Evolutionary conservation across 2,113 vertebrate genomes (phyloP).

Genomic region (Procavia capensis): DNA sequence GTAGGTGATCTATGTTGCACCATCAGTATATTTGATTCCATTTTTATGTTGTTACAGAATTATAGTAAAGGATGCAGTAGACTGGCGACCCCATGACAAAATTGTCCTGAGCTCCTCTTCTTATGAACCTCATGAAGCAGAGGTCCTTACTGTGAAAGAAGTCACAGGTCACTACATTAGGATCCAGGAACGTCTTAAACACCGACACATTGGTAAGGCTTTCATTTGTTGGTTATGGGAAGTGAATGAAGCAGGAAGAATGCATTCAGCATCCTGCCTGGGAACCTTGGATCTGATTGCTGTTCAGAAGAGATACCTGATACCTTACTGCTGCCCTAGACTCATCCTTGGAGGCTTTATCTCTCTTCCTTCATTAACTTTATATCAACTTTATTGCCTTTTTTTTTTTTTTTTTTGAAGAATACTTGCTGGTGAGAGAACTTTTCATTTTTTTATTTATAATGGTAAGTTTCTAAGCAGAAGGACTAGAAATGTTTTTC

Average conservation of each 20-base stretch:
- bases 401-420: no score
- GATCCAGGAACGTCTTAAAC: constrained; percentile 75
- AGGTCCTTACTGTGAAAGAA: constrained; percentile 84
- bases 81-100: constrained; percentile 82
- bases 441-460: background rate
- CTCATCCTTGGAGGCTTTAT: background rate
- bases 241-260: background rate
- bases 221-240: background rate
- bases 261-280: background rate
- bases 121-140: constrained; percentile 87
- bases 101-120: constrained; percentile 87
- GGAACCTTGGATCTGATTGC: background rate
- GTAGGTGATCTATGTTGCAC: background rate
- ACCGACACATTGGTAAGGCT: constrained; percentile 86
- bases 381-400: no score
- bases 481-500: background rate
- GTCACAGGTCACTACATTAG: constrained; percentile 78
- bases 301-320: background rate
- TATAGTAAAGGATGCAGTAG: constrained; percentile 81
- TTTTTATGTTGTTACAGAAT: constrained; percentile 79
- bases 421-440: background rate
- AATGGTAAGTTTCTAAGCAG: background rate
- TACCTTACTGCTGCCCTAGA: background rate
- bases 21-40: background rate
- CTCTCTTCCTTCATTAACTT: background rate